Evolutionary conservation across 1,140 invertebrate species (phyloP), one percentile per base, ranked within the genome.

Genomic region (Cephus cinctus): DNA sequence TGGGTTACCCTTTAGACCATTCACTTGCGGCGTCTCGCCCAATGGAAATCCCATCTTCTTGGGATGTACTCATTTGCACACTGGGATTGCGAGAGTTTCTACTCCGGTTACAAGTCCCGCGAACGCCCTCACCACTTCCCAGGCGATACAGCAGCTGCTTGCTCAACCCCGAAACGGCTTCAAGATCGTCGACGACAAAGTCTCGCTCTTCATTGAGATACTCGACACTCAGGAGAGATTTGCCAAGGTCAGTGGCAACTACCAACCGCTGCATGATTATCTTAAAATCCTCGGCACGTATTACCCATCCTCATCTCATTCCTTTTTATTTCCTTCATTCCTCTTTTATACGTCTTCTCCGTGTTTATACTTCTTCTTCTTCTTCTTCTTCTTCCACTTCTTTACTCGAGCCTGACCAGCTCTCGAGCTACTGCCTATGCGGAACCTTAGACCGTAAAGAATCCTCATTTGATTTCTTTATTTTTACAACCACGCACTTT

Each of bases 181-280:
- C 67, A 83, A 85, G 51, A 83, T 86, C 54, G 79, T 84, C 68
- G 86, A 88, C 55, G 86, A 89, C 68, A 87, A 87, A 62, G 79
- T 90, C 55, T 81, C 83, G 8, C 78, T 90, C 9, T 88, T 89
- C 67, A 84, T 89, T 58, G 88, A 90, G 50, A 89, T 90, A 50
- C 78, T 89, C 59, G 87, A 89, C 60, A 85, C 86, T 9, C 88
- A 89, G 75, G 86, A 89, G 69, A 78, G 82, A 62, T 87, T 90
- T 59, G 86, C 87, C 62, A 83, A 89, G 86, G 87, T 89, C 77
- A 75, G 71, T 56, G 14, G n/a, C n/a, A n/a, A n/a, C n/a, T n/a
- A n/a, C n/a, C n/a, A n/a, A n/a, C n/a, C n/a, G n/a, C n/a, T n/a
- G n/a, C n/a, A n/a, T n/a, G n/a, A n/a, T n/a, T n/a, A n/a, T n/a